Percentiles rank a stretch among this genome's conserved stretches.
These are phyloP conservation scores for Charadrius vociferus DNA, from an alignment of 2,113 vertebrate genomes.

Conservation along the genomic window DNA sequence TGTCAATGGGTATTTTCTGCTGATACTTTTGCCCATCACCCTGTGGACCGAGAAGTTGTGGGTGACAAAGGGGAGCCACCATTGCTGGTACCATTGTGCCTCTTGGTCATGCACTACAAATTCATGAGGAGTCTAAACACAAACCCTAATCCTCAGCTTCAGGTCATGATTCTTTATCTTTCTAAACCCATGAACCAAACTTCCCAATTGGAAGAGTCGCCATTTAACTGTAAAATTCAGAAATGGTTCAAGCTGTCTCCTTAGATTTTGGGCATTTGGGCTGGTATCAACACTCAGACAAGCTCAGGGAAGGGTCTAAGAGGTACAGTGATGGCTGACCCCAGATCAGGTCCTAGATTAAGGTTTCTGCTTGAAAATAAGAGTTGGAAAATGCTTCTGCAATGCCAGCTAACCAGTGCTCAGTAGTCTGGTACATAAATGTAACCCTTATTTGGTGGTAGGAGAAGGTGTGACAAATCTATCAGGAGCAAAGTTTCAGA, in stretches of 20 bases:
- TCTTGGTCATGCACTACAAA: background rate
- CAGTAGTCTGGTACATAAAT: background rate
- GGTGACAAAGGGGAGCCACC: background rate
- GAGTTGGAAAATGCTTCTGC: background rate
- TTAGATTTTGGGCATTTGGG: background rate
- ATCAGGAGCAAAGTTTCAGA: background rate
- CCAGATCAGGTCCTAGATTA: background rate
- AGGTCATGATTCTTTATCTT: background rate
- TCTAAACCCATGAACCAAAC: background rate
- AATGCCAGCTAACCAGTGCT: fast-evolving
- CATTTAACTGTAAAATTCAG: background rate
- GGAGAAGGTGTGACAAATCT: background rate
- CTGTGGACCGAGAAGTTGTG: conserved; percentile 8
- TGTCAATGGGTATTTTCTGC: conserved; percentile 1
- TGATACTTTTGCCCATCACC: background rate
- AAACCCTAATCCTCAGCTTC: background rate
- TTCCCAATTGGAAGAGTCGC: background rate
- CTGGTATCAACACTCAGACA: background rate
- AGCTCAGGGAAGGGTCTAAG: background rate
- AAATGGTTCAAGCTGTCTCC: background rate
- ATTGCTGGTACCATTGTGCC: background rate
- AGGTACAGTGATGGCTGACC: background rate
- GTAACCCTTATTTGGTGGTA: background rate
- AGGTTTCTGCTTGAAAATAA: background rate
- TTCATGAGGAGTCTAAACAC: background rate